Percentiles rank a stretch among this genome's conserved stretches.
Evolutionary conservation across 2,113 vertebrate species (phyloP).

Genomic region (Sterna hirundo): DNA sequence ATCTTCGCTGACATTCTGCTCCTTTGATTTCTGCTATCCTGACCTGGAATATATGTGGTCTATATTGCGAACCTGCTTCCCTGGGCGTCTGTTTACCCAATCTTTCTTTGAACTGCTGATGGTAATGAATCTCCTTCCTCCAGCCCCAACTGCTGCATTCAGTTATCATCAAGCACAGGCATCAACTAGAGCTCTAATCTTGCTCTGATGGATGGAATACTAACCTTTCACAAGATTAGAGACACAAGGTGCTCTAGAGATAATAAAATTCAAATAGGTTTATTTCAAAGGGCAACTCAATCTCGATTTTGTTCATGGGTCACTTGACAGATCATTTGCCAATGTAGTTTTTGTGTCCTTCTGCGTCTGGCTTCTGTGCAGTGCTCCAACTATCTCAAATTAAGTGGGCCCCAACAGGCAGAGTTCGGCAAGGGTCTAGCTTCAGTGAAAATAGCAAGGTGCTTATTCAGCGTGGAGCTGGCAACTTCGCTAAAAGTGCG

Average conservation of each 20-base stretch:
- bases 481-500: neutral
- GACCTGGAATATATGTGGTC: neutral
- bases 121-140: conserved; percentile 67
- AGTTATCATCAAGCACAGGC: conserved; percentile 74
- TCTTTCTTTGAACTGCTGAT: conserved; percentile 47
- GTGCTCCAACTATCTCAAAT: conserved; percentile 64
- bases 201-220: conserved; percentile 77
- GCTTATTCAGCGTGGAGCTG: neutral
- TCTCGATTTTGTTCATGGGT: conserved; percentile 79
- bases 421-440: conserved; percentile 10
- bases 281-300: conserved; percentile 83
- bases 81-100: neutral
- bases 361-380: conserved; percentile 38
- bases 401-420: conserved; percentile 22
- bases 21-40: neutral
- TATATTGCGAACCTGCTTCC: neutral
- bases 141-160: conserved; percentile 47
- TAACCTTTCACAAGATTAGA: conserved; percentile 82
- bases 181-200: conserved; percentile 74
- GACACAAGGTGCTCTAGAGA: conserved; percentile 77
- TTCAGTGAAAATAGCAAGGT: neutral
- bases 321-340: conserved; percentile 80
- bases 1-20: neutral
- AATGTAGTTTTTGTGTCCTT: conserved; percentile 70
- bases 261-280: conserved; percentile 86